Percentiles rank a stretch among this genome's conserved stretches.
Conservation (phyloP, 2,113 vertebrate species). For the Coptodon bakossiorum region DNA sequence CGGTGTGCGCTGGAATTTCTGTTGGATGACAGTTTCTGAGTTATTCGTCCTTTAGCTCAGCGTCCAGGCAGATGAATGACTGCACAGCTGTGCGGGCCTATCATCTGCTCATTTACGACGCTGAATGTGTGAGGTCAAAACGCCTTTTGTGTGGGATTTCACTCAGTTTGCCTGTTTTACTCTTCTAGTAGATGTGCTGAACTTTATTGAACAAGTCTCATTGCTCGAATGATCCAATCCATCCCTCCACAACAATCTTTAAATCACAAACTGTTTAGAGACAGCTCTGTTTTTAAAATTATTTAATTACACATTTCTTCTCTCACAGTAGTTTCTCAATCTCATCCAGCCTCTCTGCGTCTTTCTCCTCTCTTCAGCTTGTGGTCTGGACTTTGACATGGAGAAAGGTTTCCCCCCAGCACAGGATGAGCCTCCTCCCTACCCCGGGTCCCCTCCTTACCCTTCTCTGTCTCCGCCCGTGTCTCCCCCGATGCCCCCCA, state of each 20-base stretch:
- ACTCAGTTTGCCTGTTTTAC: background rate
- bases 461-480: slow-evolving; percentile 65
- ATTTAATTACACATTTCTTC: background rate
- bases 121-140: background rate
- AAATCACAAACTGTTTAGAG: background rate
- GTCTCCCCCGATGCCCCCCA: slow-evolving; percentile 71
- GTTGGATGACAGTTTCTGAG: background rate
- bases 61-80: background rate
- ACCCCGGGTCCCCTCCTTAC: slow-evolving; percentile 75
- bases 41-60: background rate
- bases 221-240: background rate
- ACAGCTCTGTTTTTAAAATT: background rate
- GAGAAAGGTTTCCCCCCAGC: slow-evolving; percentile 67
- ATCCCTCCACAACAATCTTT: background rate
- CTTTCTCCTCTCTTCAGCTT: slow-evolving; percentile 62
- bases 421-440: slow-evolving; percentile 68
- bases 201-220: background rate
- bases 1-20: background rate
- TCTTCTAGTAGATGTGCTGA: background rate
- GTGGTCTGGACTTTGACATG: slow-evolving; percentile 74
- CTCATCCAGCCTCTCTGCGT: background rate
- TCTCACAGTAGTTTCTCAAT: background rate
- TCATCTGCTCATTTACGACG: background rate
- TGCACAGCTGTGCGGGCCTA: background rate
- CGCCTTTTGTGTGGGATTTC: background rate